Conservation (phyloP, 2,888 invertebrate species). For the Tipula helvola region DNA sequence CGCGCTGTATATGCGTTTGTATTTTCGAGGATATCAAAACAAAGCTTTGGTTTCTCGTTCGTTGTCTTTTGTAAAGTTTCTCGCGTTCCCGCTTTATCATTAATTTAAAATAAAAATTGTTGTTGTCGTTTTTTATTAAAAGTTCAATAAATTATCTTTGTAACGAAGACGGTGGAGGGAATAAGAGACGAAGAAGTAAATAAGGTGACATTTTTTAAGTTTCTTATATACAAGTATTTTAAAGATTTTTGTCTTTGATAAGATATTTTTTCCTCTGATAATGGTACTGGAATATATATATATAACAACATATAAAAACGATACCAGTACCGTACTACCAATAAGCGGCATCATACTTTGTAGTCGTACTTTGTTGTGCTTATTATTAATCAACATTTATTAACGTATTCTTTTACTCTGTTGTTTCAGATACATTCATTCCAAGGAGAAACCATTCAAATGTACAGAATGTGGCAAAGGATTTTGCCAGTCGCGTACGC, state of each 20-base stretch:
- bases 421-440: slow-evolving; percentile 83
- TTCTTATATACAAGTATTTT: not conserved
- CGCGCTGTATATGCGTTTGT: not conserved
- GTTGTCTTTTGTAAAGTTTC: not conserved
- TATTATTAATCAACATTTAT: not conserved
- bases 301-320: not conserved
- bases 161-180: not conserved
- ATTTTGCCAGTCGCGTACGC: slow-evolving; percentile 89
- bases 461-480: slow-evolving; percentile 94
- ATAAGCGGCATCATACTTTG: not conserved
- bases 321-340: not conserved
- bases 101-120: not conserved
- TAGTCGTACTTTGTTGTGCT: not conserved
- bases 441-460: slow-evolving; percentile 95
- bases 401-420: slow-evolving; percentile 20
- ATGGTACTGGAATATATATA: not conserved
- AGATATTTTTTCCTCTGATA: not conserved
- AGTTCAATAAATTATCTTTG: not conserved
- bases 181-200: not conserved
- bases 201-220: not conserved
- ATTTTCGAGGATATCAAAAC: not conserved
- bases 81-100: not conserved
- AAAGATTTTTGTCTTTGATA: not conserved
- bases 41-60: not conserved
- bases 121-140: not conserved